Percentiles rank a stretch among this genome's conserved stretches.
phyloP scores from a whole-genome alignment of 2,797 vertebrate species.

The Enteromius unitaeniatus region DNA sequence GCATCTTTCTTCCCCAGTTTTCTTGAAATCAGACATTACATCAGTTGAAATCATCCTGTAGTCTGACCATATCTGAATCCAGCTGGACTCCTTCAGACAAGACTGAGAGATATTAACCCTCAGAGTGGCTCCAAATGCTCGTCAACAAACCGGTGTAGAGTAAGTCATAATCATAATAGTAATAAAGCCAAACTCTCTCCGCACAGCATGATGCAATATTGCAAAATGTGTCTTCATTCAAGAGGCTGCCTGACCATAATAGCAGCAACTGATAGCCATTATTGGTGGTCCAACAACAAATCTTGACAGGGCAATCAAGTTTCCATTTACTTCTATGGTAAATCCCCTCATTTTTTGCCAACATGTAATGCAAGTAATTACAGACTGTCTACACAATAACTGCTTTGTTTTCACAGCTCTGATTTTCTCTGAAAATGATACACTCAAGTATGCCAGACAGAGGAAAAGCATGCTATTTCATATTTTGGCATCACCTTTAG shows the following conservation, averaged over 20 bases:
- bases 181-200: background rate
- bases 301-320: background rate
- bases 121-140: constrained; percentile 15
- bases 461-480: background rate
- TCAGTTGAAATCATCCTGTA: background rate
- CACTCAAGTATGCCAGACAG: background rate
- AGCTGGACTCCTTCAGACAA: constrained; percentile 13
- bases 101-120: constrained; percentile 13
- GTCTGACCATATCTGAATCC: constrained; percentile 8
- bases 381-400: background rate
- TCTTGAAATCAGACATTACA: constrained; percentile 19
- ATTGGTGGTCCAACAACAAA: constrained; percentile 1
- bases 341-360: background rate
- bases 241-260: background rate
- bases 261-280: background rate
- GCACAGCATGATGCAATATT: background rate
- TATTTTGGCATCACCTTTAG: background rate
- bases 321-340: background rate
- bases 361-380: constrained; percentile 15
- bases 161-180: background rate
- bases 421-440: constrained; percentile 13
- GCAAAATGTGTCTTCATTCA: constrained; percentile 1
- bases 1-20: background rate
- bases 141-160: background rate
- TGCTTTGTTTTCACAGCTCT: constrained; percentile 25